Evolutionary conservation across 2,797 vertebrate species (phyloP).

Genomic region (Clarias pachynema): DNA sequence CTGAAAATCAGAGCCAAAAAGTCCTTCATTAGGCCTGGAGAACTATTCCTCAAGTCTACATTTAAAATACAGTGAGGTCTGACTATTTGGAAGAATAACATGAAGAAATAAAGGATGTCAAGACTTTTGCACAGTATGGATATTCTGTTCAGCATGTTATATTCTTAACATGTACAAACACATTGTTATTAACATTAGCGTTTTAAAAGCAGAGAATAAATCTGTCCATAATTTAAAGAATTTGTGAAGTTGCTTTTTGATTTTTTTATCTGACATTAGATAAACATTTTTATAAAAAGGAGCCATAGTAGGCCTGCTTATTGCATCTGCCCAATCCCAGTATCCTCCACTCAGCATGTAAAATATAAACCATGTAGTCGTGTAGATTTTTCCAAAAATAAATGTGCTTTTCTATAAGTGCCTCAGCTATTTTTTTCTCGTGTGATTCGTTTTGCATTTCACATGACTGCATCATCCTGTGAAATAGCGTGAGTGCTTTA

Average conservation of each 20-base stretch:
- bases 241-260: background rate
- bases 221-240: background rate
- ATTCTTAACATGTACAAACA: no score
- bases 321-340: background rate
- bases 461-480: constrained; percentile 12
- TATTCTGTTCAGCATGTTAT: no score
- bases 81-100: no score
- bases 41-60: no score
- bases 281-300: background rate
- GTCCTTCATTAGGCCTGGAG: no score
- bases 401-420: background rate
- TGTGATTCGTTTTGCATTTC: constrained; percentile 24
- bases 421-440: constrained; percentile 2
- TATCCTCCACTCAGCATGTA: background rate
- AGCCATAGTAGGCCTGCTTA: background rate
- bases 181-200: no score
- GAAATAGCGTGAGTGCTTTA: constrained; percentile 11
- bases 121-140: no score
- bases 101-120: no score
- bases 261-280: background rate
- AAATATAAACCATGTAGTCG: background rate
- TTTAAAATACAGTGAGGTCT: no score
- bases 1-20: no score
- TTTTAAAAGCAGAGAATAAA: background rate
- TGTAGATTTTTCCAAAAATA: constrained; percentile 27